phyloP scores from a whole-genome alignment of 2,113 vertebrate genomes.

The Gopherus flavomarginatus region DNA sequence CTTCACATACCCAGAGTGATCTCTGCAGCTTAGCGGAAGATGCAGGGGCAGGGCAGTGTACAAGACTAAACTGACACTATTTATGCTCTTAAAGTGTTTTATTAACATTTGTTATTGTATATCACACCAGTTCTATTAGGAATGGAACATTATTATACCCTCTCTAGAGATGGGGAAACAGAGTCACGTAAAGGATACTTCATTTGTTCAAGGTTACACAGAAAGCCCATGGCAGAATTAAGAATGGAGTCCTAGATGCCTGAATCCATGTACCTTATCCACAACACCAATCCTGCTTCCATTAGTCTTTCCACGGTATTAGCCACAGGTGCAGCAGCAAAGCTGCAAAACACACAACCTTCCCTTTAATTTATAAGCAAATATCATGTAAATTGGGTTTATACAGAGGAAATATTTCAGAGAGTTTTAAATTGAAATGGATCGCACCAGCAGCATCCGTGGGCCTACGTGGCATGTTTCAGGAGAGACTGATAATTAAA shows the following conservation, averaged over 20 bases:
- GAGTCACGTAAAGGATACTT: neutral
- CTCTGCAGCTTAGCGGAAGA: neutral
- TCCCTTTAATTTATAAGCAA: slow-evolving; percentile 41
- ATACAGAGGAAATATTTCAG: neutral
- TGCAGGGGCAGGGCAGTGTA: neutral
- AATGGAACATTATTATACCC: neutral
- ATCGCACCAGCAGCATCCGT: neutral
- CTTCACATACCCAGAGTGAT: neutral
- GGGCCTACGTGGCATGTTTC: slow-evolving; percentile 15
- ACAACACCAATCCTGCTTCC: slow-evolving; percentile 53
- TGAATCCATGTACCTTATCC: slow-evolving; percentile 48
- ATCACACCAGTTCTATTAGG: neutral
- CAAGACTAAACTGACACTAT: accelerated
- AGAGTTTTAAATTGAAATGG: slow-evolving; percentile 46
- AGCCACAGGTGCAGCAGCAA: slow-evolving; percentile 25
- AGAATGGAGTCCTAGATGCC: neutral
- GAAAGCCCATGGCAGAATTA: neutral
- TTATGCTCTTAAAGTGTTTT: neutral
- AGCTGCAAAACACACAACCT: neutral
- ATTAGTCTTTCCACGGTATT: slow-evolving; percentile 63
- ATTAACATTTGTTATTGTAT: neutral
- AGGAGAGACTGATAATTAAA: slow-evolving; percentile 50
- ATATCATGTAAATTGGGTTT: slow-evolving; percentile 64
- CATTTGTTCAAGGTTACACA: neutral
- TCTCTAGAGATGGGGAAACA: neutral